Evolutionary conservation across 2,888 invertebrate species (phyloP).

Genomic region (Abscondita cerata): DNA sequence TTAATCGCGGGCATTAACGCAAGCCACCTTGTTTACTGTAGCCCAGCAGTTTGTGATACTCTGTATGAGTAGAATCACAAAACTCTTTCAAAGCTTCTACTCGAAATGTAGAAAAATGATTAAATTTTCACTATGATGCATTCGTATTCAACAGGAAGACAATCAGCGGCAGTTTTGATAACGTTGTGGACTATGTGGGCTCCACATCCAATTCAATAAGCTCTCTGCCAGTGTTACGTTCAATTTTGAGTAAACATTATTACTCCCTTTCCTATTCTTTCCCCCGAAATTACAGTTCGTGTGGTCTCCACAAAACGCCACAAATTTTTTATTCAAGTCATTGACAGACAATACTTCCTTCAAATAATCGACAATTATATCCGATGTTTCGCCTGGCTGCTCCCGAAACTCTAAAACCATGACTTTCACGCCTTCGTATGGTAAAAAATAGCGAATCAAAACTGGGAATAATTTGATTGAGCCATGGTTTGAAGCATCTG

Average conservation of each 20-base stretch:
- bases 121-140: too few species aligned
- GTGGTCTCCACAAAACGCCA: conserved; percentile 39
- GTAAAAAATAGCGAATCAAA: conserved; percentile 41
- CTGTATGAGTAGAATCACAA: conserved; percentile 38
- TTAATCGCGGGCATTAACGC: conserved; percentile 41
- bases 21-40: conserved; percentile 43
- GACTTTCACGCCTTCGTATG: conserved; percentile 36
- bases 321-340: conserved; percentile 43
- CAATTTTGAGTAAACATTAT: conserved; percentile 45
- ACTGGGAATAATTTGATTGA: conserved; percentile 39
- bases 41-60: conserved; percentile 38
- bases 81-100: too few species aligned
- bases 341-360: conserved; percentile 45
- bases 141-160: too few species aligned
- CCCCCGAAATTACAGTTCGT: conserved; percentile 45
- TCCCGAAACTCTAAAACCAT: conserved; percentile 38
- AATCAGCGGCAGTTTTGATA: too few species aligned
- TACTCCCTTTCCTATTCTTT: conserved; percentile 36
- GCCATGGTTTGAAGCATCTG: conserved; percentile 49
- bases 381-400: conserved; percentile 42
- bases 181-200: conserved; percentile 43
- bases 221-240: conserved; percentile 35
- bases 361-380: conserved; percentile 41
- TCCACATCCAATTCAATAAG: conserved; percentile 40
- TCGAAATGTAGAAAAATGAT: too few species aligned